Evolutionary conservation across 2,113 vertebrate species (phyloP).

Genomic region (Oostethus manadensis): DNA sequence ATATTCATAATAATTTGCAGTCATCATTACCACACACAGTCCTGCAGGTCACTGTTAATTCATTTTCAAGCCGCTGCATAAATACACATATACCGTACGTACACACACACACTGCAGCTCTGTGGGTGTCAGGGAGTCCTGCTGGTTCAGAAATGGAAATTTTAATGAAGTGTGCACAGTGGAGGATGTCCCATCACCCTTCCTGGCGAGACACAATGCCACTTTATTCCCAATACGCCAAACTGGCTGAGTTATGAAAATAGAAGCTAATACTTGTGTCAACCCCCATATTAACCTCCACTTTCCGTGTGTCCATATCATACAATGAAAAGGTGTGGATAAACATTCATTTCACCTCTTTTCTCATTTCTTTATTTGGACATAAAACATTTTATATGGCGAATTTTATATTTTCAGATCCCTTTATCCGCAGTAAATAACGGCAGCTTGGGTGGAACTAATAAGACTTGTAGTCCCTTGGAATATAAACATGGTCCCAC

Average conservation of each 20-base stretch:
- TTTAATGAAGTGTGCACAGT: conserved; percentile 55
- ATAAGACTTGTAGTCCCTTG: too few relatives aligned
- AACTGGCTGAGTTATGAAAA: conserved; percentile 41
- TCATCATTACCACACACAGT: conserved; percentile 12
- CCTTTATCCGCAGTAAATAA: too few relatives aligned
- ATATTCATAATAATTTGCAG: conserved; percentile 19
- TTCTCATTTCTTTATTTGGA: not conserved
- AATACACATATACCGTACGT: conserved; percentile 14
- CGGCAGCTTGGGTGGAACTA: too few relatives aligned
- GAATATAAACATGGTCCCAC: too few relatives aligned
- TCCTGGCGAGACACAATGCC: conserved; percentile 23
- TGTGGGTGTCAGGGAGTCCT: conserved; percentile 30
- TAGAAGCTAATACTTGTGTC: conserved; percentile 16
- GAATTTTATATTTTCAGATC: not conserved
- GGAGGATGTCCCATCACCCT: conserved; percentile 17
- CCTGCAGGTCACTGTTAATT: conserved; percentile 29
- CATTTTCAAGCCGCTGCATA: conserved; percentile 25
- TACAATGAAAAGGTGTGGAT: conserved; percentile 1
- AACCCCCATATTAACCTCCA: conserved; percentile 10
- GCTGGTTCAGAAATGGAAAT: conserved; percentile 56
- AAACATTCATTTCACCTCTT: conserved; percentile 24
- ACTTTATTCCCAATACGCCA: conserved; percentile 28
- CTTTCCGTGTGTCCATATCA: not conserved
- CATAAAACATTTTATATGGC: too few relatives aligned
- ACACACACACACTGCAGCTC: conserved; percentile 19